Evolutionary conservation across 2,888 invertebrate genomes (phyloP).

Genomic region (Drosophila leonis): DNA sequence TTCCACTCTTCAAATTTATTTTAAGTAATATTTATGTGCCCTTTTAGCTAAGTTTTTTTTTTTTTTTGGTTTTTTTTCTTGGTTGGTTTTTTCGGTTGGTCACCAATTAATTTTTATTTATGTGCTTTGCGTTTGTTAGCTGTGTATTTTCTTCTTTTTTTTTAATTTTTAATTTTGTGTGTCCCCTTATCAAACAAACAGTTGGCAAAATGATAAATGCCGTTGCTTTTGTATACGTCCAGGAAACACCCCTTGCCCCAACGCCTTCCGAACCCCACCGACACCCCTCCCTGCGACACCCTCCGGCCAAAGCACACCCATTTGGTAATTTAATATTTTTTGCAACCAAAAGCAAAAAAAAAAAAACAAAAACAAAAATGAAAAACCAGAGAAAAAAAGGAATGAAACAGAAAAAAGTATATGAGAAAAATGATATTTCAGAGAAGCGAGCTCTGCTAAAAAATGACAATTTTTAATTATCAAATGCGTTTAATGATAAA

Average conservation of each 20-base stretch:
- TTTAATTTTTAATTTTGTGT: slow-evolving; percentile 39
- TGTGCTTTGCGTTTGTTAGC: slow-evolving; percentile 58
- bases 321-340: slow-evolving; percentile 78
- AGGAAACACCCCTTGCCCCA: slow-evolving; percentile 51
- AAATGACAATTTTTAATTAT: slow-evolving; percentile 83
- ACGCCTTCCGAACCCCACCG: neutral
- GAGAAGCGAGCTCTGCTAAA: slow-evolving; percentile 58
- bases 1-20: slow-evolving; percentile 59
- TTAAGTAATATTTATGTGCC: slow-evolving; percentile 74
- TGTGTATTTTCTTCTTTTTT: slow-evolving; percentile 30
- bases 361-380: neutral
- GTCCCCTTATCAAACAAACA: slow-evolving; percentile 80
- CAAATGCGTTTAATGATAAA: slow-evolving; percentile 84
- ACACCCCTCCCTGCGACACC: slow-evolving; percentile 3
- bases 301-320: slow-evolving; percentile 30
- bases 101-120: slow-evolving; percentile 79
- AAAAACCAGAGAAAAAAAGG: slow-evolving; percentile 1
- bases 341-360: slow-evolving; percentile 27
- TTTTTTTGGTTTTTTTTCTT: slow-evolving; percentile 13
- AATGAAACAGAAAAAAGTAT: slow-evolving; percentile 23
- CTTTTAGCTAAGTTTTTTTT: slow-evolving; percentile 23
- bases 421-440: slow-evolving; percentile 61
- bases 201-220: slow-evolving; percentile 82
- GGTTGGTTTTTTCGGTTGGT: slow-evolving; percentile 32
- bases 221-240: slow-evolving; percentile 57